phyloP scores from a whole-genome alignment of 2,113 vertebrate species.

The Etia nguti region DNA sequence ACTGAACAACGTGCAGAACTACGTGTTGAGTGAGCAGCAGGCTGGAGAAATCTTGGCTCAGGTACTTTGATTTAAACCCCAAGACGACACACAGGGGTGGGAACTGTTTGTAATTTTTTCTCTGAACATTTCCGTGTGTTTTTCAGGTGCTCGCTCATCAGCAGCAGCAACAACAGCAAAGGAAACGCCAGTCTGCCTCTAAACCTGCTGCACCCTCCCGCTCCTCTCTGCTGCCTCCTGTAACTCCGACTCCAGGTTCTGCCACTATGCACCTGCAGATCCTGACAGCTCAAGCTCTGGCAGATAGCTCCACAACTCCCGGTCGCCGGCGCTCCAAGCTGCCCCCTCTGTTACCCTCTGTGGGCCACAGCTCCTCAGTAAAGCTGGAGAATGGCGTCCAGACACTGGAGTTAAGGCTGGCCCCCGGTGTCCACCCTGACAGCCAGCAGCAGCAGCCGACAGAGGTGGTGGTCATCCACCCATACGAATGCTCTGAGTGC shows the following conservation, averaged over 20 bases:
- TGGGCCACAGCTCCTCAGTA: background rate
- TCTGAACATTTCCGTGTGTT: background rate
- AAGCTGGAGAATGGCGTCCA: conserved; percentile 42
- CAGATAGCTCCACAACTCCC: conserved; percentile 46
- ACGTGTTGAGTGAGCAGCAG: conserved; percentile 75
- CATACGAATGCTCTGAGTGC: conserved; percentile 87
- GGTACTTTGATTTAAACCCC: conserved; percentile 32
- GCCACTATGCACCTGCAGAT: conserved; percentile 79
- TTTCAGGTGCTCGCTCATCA: conserved; percentile 65
- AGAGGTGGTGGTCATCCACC: conserved; percentile 76
- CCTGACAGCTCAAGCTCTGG: conserved; percentile 73
- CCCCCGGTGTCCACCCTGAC: conserved; percentile 7
- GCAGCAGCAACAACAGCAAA: conserved; percentile 52
- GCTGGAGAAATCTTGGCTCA: conserved; percentile 76
- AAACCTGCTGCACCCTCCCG: conserved; percentile 24
- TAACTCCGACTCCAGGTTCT: conserved; percentile 59
- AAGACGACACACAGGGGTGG: background rate
- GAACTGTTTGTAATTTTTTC: background rate
- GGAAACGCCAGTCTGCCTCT: conserved; percentile 14
- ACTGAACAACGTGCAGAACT: conserved; percentile 72
- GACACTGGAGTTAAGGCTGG: conserved; percentile 55
- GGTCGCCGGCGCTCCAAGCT: conserved; percentile 50
- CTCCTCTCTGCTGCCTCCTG: conserved; percentile 54
- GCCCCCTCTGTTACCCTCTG: conserved; percentile 40
- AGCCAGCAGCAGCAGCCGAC: conserved; percentile 26